Evolutionary conservation across 1,140 invertebrate species (phyloP), one percentile per base, ranked within the genome.

Genomic region (Thaumatotibia leucotreta): DNA sequence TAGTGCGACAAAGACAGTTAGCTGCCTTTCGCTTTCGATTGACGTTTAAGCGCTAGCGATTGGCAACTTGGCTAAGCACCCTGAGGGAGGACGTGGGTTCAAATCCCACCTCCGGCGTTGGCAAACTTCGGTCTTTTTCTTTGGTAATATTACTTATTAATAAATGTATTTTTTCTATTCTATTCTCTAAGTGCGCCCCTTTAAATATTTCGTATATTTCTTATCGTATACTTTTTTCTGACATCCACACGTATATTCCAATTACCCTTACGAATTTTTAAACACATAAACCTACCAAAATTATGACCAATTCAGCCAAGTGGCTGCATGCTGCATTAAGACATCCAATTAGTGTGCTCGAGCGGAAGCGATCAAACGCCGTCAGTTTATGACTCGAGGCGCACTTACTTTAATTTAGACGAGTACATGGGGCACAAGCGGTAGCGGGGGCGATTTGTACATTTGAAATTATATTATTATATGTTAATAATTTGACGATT

Each of bases 361-460:
- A 8, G 27, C 27, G 52, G 52, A 58, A 58, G 17, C 52, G 52
- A 58, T 58, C 52, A 58, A 58, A 23, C 52, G 24, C 52, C 52
- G 52, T 14, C 52, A 58, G 52, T 58, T 58, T 58, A 58, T 58
- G 52, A 58, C 52, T 58, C 23, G 27, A 10, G 52, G 52, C 23
- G 27, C 52, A 58, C 52, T 54, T 54, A 54, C 20, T 24, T 27
- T 58, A 58, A 58, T 58, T 58, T 58, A 58, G 52, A 14, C 4
- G 6, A 0, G 27, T 27, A n/a, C 4, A 14, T 14, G 29, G 24
- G 52, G 11, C 10, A 17, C 27, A 27, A 1, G 52, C 22, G 22
- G 14, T 14, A 27, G 52, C 52, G 52, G 52, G 23, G 29, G 52
- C 23, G 23, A 27, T 27, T 27, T 54, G n/a, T 49, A 49, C 14